Evolutionary conservation across 1,140 invertebrate species (phyloP), one percentile per base, ranked within the genome.

Genomic region (Drosophila nigrodunni): DNA sequence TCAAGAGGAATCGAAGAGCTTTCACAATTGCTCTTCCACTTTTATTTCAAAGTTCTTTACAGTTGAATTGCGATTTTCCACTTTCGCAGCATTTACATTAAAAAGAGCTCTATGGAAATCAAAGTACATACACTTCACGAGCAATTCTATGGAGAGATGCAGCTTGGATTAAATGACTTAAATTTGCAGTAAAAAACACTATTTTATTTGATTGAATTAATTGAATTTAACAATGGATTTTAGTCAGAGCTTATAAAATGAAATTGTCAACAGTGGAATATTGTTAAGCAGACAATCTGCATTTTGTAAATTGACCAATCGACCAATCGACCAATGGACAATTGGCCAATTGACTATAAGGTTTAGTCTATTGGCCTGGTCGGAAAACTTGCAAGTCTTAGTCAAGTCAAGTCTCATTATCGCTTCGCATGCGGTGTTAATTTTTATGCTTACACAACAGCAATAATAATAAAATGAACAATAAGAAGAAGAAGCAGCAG

Each of bases 391-490:
- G 41, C 47, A 18, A 55, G 18, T 39, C 34, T n/a, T n/a, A 55
- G 13, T 10, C 10, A 43, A 52, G 50, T 13, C 46, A 68, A 50
- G 61, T 69, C 57, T 74, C 71, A 61, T 74, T 74, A 69, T 69
- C 41, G 49, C 49, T 46, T 68, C 66, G 70, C 72, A 70, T 62
- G 72, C 66, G 72, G 72, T 74, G 66, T 74, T 70, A 70, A 74
- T 74, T 74, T 74, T 69, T 55, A 74, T 74, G 66, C 72, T 44
- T 52, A 25, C 35, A 34, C 55, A 60, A n/a, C 11, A 21, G 43
- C 41, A 54, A 64, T 61, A 66, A 37, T 18, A 21, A 35, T 43
- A 30, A 67, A 44, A 25, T 8, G 50, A 52, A 35, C 34, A 35
- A 18, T 10, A 54, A 4, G 49, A 18, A 15, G 37, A 15, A 21